A percentile compares a stretch with the other conserved stretches of the same genome.
phyloP scores from a whole-genome alignment of 2,113 vertebrate genomes.

The Corythaeola cristata region DNA sequence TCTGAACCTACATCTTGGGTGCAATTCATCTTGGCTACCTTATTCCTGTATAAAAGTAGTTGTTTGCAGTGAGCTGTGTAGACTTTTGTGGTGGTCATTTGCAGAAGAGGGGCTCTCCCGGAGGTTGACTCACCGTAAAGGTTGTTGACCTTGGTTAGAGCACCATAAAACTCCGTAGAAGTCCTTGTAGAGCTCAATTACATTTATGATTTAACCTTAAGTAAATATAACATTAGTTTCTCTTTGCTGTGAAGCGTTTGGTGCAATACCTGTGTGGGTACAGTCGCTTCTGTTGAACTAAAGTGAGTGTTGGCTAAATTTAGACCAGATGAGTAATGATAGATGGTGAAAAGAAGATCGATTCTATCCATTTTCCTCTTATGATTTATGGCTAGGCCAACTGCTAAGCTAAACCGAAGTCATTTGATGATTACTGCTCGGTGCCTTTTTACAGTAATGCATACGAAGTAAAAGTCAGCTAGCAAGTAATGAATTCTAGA shows the following conservation, averaged over 20 bases:
- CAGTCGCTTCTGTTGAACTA: background rate
- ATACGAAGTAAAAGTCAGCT: background rate
- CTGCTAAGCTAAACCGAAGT: background rate
- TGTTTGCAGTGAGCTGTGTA: background rate
- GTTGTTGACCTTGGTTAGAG: background rate
- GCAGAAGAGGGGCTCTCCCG: background rate
- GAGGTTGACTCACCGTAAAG: background rate
- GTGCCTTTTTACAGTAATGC: background rate
- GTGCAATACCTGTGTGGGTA: background rate
- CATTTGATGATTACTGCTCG: background rate
- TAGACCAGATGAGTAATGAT: background rate
- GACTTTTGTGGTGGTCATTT: background rate
- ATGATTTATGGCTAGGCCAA: slow-evolving; percentile 5
- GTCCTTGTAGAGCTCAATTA: background rate
- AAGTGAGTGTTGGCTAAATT: background rate
- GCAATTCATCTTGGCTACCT: background rate
- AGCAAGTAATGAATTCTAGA: slow-evolving; percentile 8
- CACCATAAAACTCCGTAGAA: background rate
- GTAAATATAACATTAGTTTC: background rate
- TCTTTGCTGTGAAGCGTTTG: background rate
- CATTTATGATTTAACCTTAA: slow-evolving; percentile 24
- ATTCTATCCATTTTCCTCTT: background rate
- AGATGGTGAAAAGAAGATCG: background rate
- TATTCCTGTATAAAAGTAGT: background rate
- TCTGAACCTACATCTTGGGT: background rate